Percentiles rank a stretch among this genome's conserved stretches.
These are phyloP conservation scores for Tipula unca DNA, from an alignment of 2,888 invertebrate genomes.

Conservation along the genomic window DNA sequence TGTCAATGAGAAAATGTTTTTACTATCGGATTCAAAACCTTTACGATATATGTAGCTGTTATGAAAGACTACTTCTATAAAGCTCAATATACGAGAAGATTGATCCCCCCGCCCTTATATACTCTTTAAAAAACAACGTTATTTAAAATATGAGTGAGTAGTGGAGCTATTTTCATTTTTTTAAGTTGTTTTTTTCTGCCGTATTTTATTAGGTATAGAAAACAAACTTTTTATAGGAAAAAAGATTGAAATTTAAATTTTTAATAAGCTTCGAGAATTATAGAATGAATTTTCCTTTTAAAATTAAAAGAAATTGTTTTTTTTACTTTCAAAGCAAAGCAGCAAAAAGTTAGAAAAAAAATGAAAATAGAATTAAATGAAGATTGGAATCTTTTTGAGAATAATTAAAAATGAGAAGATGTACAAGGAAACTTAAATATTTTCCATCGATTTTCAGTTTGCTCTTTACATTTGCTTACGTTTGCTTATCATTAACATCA, in stretches of 20 bases:
- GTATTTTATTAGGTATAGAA: neutral
- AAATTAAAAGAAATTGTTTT: neutral
- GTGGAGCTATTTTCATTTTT: neutral
- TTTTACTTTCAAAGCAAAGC: neutral
- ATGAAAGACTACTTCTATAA: no score
- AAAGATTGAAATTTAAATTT: constrained; percentile 10
- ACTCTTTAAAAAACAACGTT: neutral
- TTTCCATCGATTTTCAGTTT: neutral
- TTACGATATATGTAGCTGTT: no score
- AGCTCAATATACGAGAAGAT: no score
- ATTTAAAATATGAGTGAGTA: neutral
- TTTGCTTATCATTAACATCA: neutral
- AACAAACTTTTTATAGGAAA: neutral
- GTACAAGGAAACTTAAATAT: neutral
- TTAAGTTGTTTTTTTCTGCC: neutral
- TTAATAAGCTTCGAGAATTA: constrained; percentile 14
- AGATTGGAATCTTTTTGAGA: neutral
- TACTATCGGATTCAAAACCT: no score
- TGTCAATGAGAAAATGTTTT: no score
- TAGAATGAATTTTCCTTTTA: neutral
- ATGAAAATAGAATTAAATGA: neutral
- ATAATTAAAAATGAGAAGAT: neutral
- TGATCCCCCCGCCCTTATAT: no score
- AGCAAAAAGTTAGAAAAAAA: neutral
- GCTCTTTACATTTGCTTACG: neutral